Conservation (phyloP, 1,140 invertebrate species). For the Meteorus sp. region DNA sequence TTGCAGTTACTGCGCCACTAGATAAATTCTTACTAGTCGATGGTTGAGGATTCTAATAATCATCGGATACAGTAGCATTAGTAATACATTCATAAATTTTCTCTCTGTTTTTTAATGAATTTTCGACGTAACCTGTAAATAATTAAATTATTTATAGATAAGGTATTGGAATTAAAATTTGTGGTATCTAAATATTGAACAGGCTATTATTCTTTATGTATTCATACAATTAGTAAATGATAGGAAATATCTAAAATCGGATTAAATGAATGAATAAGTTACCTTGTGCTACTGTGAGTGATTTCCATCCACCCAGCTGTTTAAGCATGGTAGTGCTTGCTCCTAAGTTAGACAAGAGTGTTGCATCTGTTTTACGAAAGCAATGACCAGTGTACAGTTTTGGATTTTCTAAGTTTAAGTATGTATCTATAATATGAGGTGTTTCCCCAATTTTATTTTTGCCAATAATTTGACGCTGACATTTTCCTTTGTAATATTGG, state of each 20-base stretch:
- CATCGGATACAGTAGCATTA: constrained; percentile 8
- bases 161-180: not conserved
- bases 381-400: constrained; percentile 34
- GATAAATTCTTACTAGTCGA: not conserved
- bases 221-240: constrained; percentile 9
- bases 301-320: constrained; percentile 28
- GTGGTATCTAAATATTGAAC: not conserved
- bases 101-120: constrained; percentile 13
- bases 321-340: constrained; percentile 26
- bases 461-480: constrained; percentile 16
- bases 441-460: constrained; percentile 7
- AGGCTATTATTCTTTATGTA: not conserved
- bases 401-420: constrained; percentile 31
- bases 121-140: constrained; percentile 20
- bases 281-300: constrained; percentile 24
- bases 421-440: not conserved
- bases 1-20: not conserved
- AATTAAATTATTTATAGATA: constrained; percentile 10
- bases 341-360: constrained; percentile 32
- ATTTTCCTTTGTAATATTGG: constrained; percentile 11
- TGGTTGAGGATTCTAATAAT: not conserved
- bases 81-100: constrained; percentile 12
- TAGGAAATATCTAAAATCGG: not conserved
- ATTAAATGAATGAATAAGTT: constrained; percentile 40
- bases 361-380: constrained; percentile 30